Evolutionary conservation across 1,140 invertebrate species (phyloP).

Genomic region (Camponotus floridanus): DNA sequence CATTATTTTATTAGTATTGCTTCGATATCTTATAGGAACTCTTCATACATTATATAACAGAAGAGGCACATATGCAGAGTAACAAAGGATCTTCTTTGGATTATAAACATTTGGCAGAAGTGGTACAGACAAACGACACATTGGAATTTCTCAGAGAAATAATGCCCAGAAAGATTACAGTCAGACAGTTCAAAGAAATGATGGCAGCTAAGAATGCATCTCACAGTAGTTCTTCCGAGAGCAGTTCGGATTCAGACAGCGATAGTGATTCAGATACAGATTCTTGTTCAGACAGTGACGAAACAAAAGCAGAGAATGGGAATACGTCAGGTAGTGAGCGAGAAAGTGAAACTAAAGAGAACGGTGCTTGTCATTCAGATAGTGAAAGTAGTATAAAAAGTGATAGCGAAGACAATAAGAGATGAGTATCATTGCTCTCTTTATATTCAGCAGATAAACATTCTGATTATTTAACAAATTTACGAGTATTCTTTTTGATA

Average conservation of each 20-base stretch:
- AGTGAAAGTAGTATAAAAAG: conserved; percentile 78
- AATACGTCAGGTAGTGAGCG: conserved; percentile 72
- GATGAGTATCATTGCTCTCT: conserved; percentile 35
- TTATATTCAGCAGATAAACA: neutral
- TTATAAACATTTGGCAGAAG: conserved; percentile 90
- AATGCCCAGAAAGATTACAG: conserved; percentile 91
- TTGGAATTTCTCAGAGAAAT: conserved; percentile 90
- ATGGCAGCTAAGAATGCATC: conserved; percentile 87
- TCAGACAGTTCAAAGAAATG: conserved; percentile 89
- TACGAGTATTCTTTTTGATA: neutral
- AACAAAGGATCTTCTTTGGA: conserved; percentile 86
- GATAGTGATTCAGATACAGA: conserved; percentile 83
- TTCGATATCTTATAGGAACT: conserved; percentile 85
- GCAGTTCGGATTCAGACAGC: conserved; percentile 83
- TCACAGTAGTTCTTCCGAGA: conserved; percentile 77
- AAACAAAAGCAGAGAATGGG: conserved; percentile 67
- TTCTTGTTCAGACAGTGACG: conserved; percentile 80
- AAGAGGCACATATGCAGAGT: conserved; percentile 86
- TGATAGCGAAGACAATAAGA: conserved; percentile 80
- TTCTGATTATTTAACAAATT: conserved; percentile 28
- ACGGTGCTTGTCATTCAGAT: conserved; percentile 76
- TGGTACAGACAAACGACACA: conserved; percentile 89
- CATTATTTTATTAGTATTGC: neutral
- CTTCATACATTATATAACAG: conserved; percentile 89
- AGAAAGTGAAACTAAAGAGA: conserved; percentile 78